Evolutionary conservation across 2,113 vertebrate species (phyloP).

Genomic region (Tretioscincus oriximinensis): DNA sequence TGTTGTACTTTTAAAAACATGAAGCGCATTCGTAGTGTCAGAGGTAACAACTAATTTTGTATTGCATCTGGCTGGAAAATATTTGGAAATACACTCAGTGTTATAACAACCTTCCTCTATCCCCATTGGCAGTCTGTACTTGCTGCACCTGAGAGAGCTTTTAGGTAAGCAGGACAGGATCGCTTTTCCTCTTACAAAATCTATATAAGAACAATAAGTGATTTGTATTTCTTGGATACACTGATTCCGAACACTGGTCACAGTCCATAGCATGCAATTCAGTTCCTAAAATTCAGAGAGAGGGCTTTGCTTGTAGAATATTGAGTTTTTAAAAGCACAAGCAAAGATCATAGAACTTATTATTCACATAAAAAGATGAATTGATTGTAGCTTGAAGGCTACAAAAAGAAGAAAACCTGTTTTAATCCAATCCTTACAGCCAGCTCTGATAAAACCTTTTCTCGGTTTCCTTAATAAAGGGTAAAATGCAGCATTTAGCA

Average conservation of each 20-base stretch:
- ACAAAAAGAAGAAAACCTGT: neutral
- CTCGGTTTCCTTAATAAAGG: neutral
- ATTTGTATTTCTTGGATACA: neutral
- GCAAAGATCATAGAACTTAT: neutral
- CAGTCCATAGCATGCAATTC: neutral
- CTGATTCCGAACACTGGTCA: neutral
- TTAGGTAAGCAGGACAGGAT: neutral
- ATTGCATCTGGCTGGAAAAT: neutral
- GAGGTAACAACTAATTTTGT: too few relatives aligned
- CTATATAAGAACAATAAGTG: neutral
- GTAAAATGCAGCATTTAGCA: neutral
- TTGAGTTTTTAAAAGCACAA: too few relatives aligned
- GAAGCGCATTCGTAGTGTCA: neutral
- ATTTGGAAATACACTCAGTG: too few relatives aligned
- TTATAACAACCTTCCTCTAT: neutral
- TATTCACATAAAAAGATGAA: neutral
- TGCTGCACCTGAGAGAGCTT: neutral
- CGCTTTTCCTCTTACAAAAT: too few relatives aligned
- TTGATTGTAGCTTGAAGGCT: neutral
- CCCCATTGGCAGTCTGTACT: neutral
- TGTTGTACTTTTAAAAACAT: constrained; percentile 11
- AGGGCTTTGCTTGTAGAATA: neutral
- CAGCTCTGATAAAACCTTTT: neutral
- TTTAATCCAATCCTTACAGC: neutral
- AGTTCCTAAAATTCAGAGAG: neutral